Conservation (phyloP, 2,888 invertebrate genomes). For the Spicauda simplicius region DNA sequence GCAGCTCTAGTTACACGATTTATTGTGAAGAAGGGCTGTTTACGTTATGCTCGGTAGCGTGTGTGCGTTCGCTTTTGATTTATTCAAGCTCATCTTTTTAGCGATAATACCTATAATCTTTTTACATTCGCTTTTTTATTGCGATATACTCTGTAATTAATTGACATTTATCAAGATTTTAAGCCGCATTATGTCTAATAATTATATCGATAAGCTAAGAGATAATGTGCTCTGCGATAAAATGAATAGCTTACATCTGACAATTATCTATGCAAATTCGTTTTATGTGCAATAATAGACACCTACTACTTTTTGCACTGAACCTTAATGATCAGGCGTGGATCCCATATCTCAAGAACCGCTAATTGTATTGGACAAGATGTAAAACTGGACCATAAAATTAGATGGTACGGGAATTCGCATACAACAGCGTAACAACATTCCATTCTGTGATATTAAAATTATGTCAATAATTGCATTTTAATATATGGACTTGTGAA, state of each 20-base stretch:
- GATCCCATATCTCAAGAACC: slow-evolving; percentile 9
- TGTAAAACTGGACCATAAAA: slow-evolving; percentile 8
- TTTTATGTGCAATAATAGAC: slow-evolving; percentile 9
- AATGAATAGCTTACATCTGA: slow-evolving; percentile 29
- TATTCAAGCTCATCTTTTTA: slow-evolving; percentile 57
- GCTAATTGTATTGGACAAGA: slow-evolving; percentile 16
- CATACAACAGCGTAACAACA: background rate
- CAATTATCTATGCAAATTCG: slow-evolving; percentile 35
- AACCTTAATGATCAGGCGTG: slow-evolving; percentile 9
- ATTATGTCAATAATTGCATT: background rate
- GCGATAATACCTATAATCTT: slow-evolving; percentile 53
- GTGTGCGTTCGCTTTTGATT: slow-evolving; percentile 53
- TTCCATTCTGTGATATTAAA: slow-evolving; percentile 1
- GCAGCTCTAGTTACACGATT: slow-evolving; percentile 61
- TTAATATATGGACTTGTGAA: background rate
- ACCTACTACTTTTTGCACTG: slow-evolving; percentile 14
- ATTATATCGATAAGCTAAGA: slow-evolving; percentile 25
- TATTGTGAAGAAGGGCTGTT: slow-evolving; percentile 60
- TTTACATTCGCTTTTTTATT: slow-evolving; percentile 47
- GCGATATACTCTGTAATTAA: slow-evolving; percentile 28
- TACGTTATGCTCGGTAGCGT: slow-evolving; percentile 50
- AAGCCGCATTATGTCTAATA: slow-evolving; percentile 32
- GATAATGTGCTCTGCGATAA: slow-evolving; percentile 28
- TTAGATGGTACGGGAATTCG: background rate
- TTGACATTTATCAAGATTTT: slow-evolving; percentile 36